These are phyloP conservation scores for Megamerina dolium DNA, from an alignment of 2,888 invertebrate genomes.

Conservation along the genomic window DNA sequence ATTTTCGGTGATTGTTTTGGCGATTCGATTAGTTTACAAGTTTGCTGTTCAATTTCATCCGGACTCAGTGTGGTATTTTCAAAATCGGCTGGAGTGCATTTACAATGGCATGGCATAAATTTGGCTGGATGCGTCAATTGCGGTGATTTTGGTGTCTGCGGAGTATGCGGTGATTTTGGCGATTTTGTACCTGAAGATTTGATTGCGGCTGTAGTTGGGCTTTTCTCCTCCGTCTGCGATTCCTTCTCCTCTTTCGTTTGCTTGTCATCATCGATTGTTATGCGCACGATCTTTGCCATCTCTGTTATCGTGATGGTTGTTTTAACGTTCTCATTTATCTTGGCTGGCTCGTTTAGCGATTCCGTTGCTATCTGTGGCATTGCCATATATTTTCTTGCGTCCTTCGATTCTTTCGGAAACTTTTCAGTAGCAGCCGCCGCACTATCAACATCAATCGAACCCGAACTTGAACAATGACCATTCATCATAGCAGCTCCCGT, in stretches of 20 bases:
- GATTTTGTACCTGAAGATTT: slow-evolving; percentile 11
- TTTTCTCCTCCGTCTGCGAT: neutral
- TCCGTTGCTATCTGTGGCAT: neutral
- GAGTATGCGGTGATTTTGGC: slow-evolving; percentile 10
- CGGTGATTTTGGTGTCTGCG: slow-evolving; percentile 22
- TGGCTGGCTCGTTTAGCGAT: neutral
- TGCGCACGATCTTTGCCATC: slow-evolving; percentile 31
- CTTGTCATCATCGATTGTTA: slow-evolving; percentile 13
- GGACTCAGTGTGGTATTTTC: slow-evolving; percentile 41
- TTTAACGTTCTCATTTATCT: slow-evolving; percentile 27
- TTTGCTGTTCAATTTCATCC: slow-evolving; percentile 46
- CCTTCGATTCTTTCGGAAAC: neutral
- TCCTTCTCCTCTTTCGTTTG: slow-evolving; percentile 6
- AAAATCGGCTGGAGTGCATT: slow-evolving; percentile 47
- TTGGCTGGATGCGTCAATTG: slow-evolving; percentile 14
- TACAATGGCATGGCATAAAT: slow-evolving; percentile 40
- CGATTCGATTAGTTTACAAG: slow-evolving; percentile 45
- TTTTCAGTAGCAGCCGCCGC: neutral
- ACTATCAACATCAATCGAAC: neutral
- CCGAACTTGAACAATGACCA: neutral
- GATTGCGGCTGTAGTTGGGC: neutral
- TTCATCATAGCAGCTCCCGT: neutral
- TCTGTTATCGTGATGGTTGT: slow-evolving; percentile 34
- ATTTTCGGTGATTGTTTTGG: slow-evolving; percentile 32
- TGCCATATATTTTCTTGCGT: neutral